Percentiles rank a stretch among this genome's conserved stretches.
These are phyloP conservation scores for Osmerus eperlanus DNA, from an alignment of 2,113 vertebrate species.

Conservation along the genomic window DNA sequence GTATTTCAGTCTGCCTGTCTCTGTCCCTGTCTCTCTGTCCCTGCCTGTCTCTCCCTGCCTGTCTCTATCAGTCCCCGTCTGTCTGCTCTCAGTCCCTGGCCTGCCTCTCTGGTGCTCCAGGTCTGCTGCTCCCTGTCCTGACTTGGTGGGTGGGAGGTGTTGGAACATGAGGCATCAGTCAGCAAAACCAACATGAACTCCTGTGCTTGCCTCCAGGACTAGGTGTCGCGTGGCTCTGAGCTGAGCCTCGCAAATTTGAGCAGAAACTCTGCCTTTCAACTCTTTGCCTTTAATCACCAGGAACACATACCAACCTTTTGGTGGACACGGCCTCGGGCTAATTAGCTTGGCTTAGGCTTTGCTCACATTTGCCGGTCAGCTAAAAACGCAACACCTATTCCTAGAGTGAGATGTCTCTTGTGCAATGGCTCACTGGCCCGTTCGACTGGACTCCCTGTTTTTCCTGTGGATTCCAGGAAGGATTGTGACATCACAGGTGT, in stretches of 20 bases:
- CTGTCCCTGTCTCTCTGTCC: not conserved
- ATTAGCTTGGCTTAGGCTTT: too few species aligned
- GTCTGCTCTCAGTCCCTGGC: slow-evolving; percentile 26
- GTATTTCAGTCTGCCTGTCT: slow-evolving; percentile 2
- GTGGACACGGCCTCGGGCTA: not conserved
- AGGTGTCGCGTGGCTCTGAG: slow-evolving; percentile 36
- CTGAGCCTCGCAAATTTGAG: slow-evolving; percentile 41
- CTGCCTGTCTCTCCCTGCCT: slow-evolving; percentile 2
- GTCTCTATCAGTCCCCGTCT: not conserved
- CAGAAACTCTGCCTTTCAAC: not conserved
- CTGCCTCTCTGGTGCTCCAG: slow-evolving; percentile 40
- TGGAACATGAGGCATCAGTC: slow-evolving; percentile 39
- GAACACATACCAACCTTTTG: slow-evolving; percentile 62
- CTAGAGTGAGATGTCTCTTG: too few species aligned
- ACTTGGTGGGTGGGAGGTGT: slow-evolving; percentile 40
- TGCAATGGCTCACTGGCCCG: too few species aligned
- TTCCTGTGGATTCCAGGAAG: too few species aligned
- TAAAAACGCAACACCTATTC: too few species aligned
- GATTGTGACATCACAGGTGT: too few species aligned
- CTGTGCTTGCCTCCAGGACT: not conserved
- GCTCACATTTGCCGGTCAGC: too few species aligned
- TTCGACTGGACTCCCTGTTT: too few species aligned
- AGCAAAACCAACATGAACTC: not conserved
- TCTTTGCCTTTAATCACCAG: not conserved
- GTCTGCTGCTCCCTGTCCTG: slow-evolving; percentile 20